phyloP scores from a whole-genome alignment of 2,113 vertebrate genomes.

The Nansenia antarctica region DNA sequence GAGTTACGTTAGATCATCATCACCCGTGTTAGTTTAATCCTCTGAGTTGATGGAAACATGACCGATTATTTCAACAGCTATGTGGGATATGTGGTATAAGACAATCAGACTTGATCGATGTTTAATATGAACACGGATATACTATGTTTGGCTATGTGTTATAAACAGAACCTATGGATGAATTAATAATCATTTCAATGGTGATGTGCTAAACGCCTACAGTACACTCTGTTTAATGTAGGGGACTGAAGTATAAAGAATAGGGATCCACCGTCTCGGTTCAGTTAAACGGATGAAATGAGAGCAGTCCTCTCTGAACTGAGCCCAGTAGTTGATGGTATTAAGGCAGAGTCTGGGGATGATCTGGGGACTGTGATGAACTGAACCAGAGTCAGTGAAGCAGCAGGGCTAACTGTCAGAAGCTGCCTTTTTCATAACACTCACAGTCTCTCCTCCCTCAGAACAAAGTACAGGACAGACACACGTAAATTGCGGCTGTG shows the following conservation, averaged over 20 bases:
- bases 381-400: neutral
- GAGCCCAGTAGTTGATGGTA: neutral
- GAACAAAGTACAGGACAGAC: neutral
- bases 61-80: too few species aligned
- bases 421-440: neutral
- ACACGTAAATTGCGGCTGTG: too few species aligned
- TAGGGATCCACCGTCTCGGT: neutral
- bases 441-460: neutral
- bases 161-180: too few species aligned
- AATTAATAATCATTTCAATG: too few species aligned
- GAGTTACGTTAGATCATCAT: neutral
- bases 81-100: too few species aligned
- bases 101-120: too few species aligned
- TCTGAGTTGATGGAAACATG: too few species aligned
- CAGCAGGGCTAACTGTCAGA: neutral
- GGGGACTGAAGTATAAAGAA: neutral
- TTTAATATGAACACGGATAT: too few species aligned
- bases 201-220: too few species aligned
- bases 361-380: neutral
- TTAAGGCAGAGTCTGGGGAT: neutral
- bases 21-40: too few species aligned
- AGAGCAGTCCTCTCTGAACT: neutral
- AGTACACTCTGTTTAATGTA: neutral
- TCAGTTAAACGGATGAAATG: neutral
- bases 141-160: too few species aligned